A percentile compares a stretch with the other conserved stretches of the same genome.
Evolutionary conservation across 2,797 vertebrate genomes (phyloP).

Genomic region (Fundulus diaphanus): DNA sequence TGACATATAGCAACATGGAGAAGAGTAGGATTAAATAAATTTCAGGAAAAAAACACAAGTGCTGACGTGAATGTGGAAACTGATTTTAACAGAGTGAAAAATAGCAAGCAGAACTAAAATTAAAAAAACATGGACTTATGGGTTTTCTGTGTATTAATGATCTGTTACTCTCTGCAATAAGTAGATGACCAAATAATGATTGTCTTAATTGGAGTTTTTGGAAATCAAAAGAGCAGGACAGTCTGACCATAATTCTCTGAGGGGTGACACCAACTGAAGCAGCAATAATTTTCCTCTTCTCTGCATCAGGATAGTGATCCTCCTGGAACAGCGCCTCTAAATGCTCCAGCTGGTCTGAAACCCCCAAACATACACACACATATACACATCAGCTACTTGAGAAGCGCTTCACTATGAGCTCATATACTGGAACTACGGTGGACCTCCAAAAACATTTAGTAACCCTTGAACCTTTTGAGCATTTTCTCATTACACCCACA

Average conservation of each 20-base stretch:
- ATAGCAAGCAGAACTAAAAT: not conserved
- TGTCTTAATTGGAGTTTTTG: conserved; percentile 13
- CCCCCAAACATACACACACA: not conserved
- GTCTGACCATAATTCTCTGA: conserved; percentile 92
- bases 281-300: conserved; percentile 91
- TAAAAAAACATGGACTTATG: not conserved
- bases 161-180: not conserved
- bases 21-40: conserved; percentile 1
- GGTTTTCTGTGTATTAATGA: not conserved
- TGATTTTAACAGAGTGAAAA: not conserved
- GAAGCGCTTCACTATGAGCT: not conserved
- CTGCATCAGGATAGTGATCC: conserved; percentile 93
- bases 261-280: conserved; percentile 90
- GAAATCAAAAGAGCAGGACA: conserved; percentile 9
- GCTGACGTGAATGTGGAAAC: not conserved
- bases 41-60: conserved; percentile 2
- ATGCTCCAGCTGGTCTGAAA: conserved; percentile 88
- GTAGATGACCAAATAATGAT: not conserved
- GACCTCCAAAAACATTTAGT: not conserved
- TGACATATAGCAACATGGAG: conserved; percentile 55
- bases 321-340: conserved; percentile 90
- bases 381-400: conserved; percentile 13
- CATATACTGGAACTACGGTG: too few species aligned
- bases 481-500: not conserved
- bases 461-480: not conserved